Evolutionary conservation across 2,888 invertebrate genomes (phyloP).

Genomic region (Gibbula magus): DNA sequence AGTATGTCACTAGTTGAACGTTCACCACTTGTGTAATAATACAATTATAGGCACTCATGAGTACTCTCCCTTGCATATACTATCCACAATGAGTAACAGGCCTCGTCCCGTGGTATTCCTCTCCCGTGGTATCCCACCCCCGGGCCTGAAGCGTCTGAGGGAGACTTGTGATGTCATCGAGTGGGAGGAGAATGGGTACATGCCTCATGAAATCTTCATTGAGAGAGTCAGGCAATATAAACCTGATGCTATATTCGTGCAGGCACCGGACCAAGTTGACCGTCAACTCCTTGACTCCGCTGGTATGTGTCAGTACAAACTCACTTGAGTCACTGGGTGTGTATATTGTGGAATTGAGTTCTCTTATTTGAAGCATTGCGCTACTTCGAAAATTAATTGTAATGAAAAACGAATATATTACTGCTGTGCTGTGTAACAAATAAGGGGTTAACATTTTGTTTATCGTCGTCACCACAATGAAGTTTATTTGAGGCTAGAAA

Average conservation of each 20-base stretch:
- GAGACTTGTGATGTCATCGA: constrained; percentile 29
- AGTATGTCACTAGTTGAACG: no score
- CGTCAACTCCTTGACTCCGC: constrained; percentile 51
- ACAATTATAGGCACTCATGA: no score
- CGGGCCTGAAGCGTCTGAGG: constrained; percentile 25
- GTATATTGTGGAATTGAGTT: no score
- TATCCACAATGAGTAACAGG: background rate
- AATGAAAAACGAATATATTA: no score
- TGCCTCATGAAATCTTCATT: constrained; percentile 34
- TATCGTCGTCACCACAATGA: no score
- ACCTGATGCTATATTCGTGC: constrained; percentile 37
- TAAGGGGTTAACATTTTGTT: no score
- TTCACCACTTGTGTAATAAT: no score
- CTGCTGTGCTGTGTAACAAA: no score
- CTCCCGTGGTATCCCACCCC: constrained; percentile 32
- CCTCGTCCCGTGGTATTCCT: constrained; percentile 36
- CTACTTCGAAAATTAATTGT: no score
- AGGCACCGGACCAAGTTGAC: constrained; percentile 51
- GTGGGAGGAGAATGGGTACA: constrained; percentile 29
- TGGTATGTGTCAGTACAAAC: constrained; percentile 49
- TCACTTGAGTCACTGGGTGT: background rate
- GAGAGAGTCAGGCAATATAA: constrained; percentile 17
- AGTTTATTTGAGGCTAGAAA: no score
- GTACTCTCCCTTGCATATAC: background rate
- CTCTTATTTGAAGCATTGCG: no score